A percentile compares a stretch with the other conserved stretches of the same genome.
Conservation (phyloP, 2,888 invertebrate genomes). For the Drosophila multiciliata region DNA sequence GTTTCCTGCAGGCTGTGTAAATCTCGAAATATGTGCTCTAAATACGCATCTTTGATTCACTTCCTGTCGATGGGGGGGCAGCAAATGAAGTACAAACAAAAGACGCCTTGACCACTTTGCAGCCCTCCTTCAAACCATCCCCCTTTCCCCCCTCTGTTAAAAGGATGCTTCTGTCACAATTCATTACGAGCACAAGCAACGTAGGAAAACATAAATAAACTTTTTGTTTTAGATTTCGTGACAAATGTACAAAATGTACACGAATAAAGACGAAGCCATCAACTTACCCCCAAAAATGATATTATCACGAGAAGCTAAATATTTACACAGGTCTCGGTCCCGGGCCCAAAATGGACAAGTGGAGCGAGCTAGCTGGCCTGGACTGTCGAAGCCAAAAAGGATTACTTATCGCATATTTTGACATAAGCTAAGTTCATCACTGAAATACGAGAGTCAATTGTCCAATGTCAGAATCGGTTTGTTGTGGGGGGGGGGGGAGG, state of each 20-base stretch:
- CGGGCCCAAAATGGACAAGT: conserved; percentile 22
- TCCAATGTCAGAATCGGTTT: conserved; percentile 42
- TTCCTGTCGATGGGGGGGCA: neutral
- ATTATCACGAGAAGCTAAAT: conserved; percentile 76
- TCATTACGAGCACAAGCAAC: conserved; percentile 61
- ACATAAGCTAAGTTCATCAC: conserved; percentile 82
- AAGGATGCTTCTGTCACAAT: conserved; percentile 61
- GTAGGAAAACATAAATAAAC: conserved; percentile 68
- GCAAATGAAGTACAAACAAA: conserved; percentile 69
- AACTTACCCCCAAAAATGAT: conserved; percentile 44
- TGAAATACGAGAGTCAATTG: conserved; percentile 82
- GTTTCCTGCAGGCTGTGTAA: neutral
- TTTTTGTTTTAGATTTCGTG: conserved; percentile 76
- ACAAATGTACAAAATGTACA: conserved; percentile 72
- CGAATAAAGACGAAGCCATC: conserved; percentile 52
- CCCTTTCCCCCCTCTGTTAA: neutral
- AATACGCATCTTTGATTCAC: conserved; percentile 7
- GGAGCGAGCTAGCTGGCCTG: conserved; percentile 21
- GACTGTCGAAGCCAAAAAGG: conserved; percentile 78
- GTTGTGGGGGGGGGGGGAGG: conserved; percentile 30
- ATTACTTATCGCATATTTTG: conserved; percentile 84
- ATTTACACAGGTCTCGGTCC: conserved; percentile 69
- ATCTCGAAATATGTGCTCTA: conserved; percentile 5
- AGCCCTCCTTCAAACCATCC: neutral
- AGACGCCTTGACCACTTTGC: conserved; percentile 40